phyloP scores from a whole-genome alignment of 2,113 vertebrate species.

The Nothobranchius furzeri region DNA sequence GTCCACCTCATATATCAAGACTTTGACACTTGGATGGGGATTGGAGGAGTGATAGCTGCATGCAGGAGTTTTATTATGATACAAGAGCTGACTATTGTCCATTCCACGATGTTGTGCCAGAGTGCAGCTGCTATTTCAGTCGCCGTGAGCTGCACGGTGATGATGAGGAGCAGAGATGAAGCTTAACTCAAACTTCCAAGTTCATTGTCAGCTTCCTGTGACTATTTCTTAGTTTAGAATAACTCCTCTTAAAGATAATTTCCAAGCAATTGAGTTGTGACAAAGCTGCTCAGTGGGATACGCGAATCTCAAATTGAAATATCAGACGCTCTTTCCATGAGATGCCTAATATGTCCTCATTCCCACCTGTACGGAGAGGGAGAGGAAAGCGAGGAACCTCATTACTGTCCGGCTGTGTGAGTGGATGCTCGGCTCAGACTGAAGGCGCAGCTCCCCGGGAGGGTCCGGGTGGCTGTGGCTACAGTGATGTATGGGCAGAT shows the following conservation, averaged over 20 bases:
- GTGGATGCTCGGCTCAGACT: slow-evolving; percentile 44
- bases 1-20: slow-evolving; percentile 64
- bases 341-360: slow-evolving; percentile 42
- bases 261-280: slow-evolving; percentile 7
- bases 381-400: slow-evolving; percentile 29
- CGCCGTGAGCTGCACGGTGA: slow-evolving; percentile 31
- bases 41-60: slow-evolving; percentile 47
- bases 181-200: slow-evolving; percentile 18
- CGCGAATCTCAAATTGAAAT: slow-evolving; percentile 63
- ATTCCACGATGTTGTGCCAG: slow-evolving; percentile 62
- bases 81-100: slow-evolving; percentile 58
- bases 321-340: slow-evolving; percentile 49
- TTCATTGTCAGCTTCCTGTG: slow-evolving; percentile 10
- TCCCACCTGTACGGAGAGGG: slow-evolving; percentile 51
- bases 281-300: slow-evolving; percentile 2
- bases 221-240: background rate
- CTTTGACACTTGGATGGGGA: slow-evolving; percentile 64
- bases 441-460: slow-evolving; percentile 73
- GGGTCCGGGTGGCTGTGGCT: slow-evolving; percentile 69
- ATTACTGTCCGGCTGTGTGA: slow-evolving; percentile 53
- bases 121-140: slow-evolving; percentile 62
- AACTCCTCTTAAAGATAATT: background rate
- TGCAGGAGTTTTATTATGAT: slow-evolving; percentile 52
- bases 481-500: slow-evolving; percentile 90
- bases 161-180: slow-evolving; percentile 27